These are phyloP conservation scores for Tauraco erythrolophus DNA, from an alignment of 2,113 vertebrate genomes.

Conservation along the genomic window DNA sequence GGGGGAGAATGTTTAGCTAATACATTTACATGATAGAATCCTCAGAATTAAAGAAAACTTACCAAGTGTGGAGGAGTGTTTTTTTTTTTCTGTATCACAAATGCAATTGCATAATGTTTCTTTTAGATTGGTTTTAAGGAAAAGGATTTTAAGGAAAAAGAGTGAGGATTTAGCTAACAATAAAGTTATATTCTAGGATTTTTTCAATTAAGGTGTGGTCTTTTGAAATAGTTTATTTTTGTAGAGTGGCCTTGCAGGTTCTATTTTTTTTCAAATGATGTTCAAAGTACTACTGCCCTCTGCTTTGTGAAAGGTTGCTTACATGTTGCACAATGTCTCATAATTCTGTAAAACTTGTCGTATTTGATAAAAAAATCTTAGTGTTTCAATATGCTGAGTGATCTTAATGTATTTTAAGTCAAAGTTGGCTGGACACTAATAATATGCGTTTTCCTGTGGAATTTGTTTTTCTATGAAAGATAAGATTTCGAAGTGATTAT, in stretches of 20 bases:
- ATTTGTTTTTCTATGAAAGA: neutral
- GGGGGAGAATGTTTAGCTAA: neutral
- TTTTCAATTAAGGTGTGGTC: neutral
- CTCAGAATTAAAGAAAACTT: conserved; percentile 20
- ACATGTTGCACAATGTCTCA: neutral
- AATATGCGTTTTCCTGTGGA: neutral
- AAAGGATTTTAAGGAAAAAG: conserved; percentile 33
- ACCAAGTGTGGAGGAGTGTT: neutral
- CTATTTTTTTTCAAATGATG: neutral
- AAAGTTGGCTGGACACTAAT: neutral
- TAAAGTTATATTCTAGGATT: conserved; percentile 34
- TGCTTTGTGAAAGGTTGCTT: conserved; percentile 3
- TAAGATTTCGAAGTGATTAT: neutral
- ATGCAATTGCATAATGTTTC: neutral
- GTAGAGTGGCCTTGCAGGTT: neutral
- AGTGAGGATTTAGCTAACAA: conserved; percentile 30
- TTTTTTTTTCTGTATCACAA: neutral
- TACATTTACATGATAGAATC: neutral
- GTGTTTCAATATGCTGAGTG: neutral
- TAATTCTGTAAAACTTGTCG: neutral
- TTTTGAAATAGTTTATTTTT: conserved; percentile 12
- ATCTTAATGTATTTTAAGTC: neutral
- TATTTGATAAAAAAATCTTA: neutral
- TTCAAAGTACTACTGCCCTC: neutral
- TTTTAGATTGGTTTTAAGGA: conserved; percentile 29